Conservation (phyloP, 2,888 invertebrate genomes). For the Machimus rusticus region DNA sequence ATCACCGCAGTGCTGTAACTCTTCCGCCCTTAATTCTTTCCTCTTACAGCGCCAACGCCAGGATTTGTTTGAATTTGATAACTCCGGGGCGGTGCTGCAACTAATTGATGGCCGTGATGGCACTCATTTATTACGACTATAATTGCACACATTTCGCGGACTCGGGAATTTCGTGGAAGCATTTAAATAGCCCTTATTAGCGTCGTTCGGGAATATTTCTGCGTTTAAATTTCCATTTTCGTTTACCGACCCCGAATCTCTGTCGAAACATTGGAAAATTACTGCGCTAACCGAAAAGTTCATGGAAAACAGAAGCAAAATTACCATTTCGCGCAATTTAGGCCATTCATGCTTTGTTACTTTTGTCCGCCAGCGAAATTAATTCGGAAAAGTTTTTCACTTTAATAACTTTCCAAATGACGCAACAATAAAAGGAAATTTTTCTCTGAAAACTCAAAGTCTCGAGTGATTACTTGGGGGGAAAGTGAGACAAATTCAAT, state of each 20-base stretch:
- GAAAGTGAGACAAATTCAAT: conserved; percentile 7
- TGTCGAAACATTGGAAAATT: neutral
- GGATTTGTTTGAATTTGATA: neutral
- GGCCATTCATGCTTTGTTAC: neutral
- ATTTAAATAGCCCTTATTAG: neutral
- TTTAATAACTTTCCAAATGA: neutral
- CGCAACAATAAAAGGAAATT: neutral
- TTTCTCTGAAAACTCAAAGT: neutral
- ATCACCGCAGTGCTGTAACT: neutral
- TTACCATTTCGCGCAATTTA: neutral
- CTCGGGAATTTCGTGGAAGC: neutral
- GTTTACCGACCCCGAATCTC: neutral
- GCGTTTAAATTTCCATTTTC: neutral
- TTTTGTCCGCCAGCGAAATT: neutral
- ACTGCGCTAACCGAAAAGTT: neutral
- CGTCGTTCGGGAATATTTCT: neutral
- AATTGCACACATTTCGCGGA: neutral
- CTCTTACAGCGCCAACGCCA: neutral
- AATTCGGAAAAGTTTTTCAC: neutral
- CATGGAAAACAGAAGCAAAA: neutral
- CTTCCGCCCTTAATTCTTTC: neutral
- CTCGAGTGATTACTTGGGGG: neutral
- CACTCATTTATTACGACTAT: neutral
- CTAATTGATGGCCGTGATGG: neutral
- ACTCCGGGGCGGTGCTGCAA: neutral